A percentile compares a stretch with the other conserved stretches of the same genome.
These are phyloP conservation scores for Anoplius nigerrimus DNA, from an alignment of 2,888 invertebrate species.

Conservation along the genomic window DNA sequence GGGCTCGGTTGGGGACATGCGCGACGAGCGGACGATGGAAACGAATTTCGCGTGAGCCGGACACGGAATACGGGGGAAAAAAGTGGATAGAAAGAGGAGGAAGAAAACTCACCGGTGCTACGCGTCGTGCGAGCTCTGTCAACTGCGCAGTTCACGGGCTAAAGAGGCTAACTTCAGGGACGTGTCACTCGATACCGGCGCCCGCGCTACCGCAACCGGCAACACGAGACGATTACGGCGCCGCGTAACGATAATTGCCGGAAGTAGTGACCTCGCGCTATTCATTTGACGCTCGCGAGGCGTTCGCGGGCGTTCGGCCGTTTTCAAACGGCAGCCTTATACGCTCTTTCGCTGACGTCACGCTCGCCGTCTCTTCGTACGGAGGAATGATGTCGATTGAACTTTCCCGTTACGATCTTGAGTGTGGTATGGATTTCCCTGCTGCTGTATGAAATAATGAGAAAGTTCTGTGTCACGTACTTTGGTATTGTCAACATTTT, in stretches of 20 bases:
- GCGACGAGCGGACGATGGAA: neutral
- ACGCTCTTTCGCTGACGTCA: no score
- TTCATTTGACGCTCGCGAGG: no score
- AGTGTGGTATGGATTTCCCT: no score
- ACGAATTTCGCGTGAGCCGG: neutral
- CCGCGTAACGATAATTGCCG: constrained; percentile 26
- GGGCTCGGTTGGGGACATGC: neutral
- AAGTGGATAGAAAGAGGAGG: constrained; percentile 37
- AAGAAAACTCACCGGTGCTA: constrained; percentile 68
- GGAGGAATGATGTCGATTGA: no score
- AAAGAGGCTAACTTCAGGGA: constrained; percentile 63
- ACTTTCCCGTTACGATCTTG: no score
- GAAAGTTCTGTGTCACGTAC: no score
- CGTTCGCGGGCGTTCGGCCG: no score
- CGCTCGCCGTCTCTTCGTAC: no score
- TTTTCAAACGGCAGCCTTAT: no score
- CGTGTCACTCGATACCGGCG: constrained; percentile 61
- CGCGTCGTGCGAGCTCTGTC: constrained; percentile 65
- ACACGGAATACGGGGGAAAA: neutral
- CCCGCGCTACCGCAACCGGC: constrained; percentile 48
- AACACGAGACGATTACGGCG: constrained; percentile 41
- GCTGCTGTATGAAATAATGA: no score
- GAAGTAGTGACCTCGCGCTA: no score
- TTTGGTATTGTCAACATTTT: no score
- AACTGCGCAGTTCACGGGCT: constrained; percentile 71